Conservation (phyloP, 2,888 invertebrate genomes). For the Podabrus alpinus region DNA sequence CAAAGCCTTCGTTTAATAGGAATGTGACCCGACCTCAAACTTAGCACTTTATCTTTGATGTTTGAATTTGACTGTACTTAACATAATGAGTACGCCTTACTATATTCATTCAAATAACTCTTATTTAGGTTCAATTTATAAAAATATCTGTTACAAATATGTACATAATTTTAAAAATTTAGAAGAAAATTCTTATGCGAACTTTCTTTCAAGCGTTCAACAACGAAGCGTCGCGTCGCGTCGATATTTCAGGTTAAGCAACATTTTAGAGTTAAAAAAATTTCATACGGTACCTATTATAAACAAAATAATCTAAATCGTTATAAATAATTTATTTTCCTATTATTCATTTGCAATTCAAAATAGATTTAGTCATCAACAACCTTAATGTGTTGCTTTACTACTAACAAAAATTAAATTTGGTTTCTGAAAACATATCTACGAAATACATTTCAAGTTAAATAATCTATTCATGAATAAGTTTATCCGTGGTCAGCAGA, state of each 20-base stretch:
- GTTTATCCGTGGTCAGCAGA: constrained; percentile 21
- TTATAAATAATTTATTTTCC: too few relatives aligned
- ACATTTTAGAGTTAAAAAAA: too few relatives aligned
- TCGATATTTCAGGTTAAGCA: neutral
- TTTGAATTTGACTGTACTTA: constrained; percentile 21
- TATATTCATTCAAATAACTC: neutral
- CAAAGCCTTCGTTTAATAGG: constrained; percentile 24
- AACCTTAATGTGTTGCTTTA: neutral
- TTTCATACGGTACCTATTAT: too few relatives aligned
- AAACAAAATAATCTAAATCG: too few relatives aligned
- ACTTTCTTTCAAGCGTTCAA: neutral
- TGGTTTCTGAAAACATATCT: neutral
- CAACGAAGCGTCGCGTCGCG: neutral
- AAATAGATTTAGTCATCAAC: neutral
- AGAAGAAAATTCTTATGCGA: neutral
- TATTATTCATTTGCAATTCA: too few relatives aligned
- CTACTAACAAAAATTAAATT: neutral
- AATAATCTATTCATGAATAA: constrained; percentile 21
- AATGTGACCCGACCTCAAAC: constrained; percentile 20
- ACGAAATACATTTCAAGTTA: neutral
- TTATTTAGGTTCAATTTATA: neutral
- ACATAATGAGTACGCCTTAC: constrained; percentile 18
- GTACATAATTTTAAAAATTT: too few relatives aligned
- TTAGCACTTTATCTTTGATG: constrained; percentile 20
- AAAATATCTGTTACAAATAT: too few relatives aligned